Conservation (phyloP, 1,140 invertebrate genomes). For the Drosophila repletoides region DNA sequence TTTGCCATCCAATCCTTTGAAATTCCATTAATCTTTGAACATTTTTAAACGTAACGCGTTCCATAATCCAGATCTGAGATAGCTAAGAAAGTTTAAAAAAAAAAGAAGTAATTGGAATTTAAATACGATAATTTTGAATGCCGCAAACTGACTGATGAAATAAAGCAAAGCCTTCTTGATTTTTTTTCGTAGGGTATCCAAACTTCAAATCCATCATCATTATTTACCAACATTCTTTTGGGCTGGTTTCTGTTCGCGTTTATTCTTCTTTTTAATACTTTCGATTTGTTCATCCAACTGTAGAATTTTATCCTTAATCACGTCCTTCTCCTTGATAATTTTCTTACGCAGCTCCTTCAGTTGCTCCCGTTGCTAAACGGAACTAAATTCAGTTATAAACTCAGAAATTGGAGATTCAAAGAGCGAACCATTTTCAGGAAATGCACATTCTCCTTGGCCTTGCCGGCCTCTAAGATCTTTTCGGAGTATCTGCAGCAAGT, state of each 20-base stretch:
- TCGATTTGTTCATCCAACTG: conserved; percentile 47
- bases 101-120: no score
- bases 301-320: conserved; percentile 29
- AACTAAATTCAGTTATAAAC: background rate
- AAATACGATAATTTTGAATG: no score
- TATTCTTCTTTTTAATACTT: conserved; percentile 17
- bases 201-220: no score
- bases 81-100: no score
- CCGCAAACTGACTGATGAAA: no score
- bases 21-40: background rate
- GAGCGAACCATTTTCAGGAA: conserved; percentile 52
- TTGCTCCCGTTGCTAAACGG: conserved; percentile 54
- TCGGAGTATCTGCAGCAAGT: conserved; percentile 24
- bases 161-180: no score
- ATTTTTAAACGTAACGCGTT: background rate
- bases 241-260: conserved; percentile 1
- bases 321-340: conserved; percentile 35
- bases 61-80: no score
- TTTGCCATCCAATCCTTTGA: background rate
- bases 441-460: conserved; percentile 24
- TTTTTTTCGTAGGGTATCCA: no score
- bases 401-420: background rate
- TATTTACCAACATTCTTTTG: no score
- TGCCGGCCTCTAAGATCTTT: background rate
- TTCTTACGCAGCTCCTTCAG: conserved; percentile 37